A percentile compares a stretch with the other conserved stretches of the same genome.
Conservation (phyloP, 2,113 vertebrate species). For the Megaptera novaeangliae region DNA sequence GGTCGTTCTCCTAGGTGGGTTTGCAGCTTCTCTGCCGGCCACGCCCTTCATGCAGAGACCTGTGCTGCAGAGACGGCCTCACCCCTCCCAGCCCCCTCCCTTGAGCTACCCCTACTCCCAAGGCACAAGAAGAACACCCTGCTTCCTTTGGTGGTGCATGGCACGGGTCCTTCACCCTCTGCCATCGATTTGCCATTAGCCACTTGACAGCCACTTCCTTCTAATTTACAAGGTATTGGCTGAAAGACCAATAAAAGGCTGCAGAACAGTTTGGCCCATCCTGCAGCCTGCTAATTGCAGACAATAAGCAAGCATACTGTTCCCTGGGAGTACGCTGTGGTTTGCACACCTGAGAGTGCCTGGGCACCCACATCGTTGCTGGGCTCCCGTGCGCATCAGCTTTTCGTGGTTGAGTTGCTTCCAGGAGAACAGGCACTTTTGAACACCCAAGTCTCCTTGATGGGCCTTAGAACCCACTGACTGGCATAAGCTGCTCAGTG, state of each 20-base stretch:
- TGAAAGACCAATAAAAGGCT: background rate
- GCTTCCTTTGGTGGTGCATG: fast-evolving
- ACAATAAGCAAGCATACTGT: background rate
- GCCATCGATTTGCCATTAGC: background rate
- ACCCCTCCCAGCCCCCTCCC: background rate
- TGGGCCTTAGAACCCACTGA: background rate
- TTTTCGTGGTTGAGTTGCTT: background rate
- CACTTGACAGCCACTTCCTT: background rate
- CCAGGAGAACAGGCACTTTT: fast-evolving
- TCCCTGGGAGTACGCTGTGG: background rate
- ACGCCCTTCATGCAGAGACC: background rate
- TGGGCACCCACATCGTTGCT: fast-evolving
- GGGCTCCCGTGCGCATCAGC: fast-evolving
- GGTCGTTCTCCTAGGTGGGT: background rate
- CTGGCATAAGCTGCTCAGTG: background rate
- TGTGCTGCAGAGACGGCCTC: background rate
- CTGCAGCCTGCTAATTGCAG: background rate
- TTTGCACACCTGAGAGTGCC: fast-evolving
- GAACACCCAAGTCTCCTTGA: background rate
- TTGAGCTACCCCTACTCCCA: background rate
- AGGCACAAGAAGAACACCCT: background rate
- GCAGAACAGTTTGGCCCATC: background rate
- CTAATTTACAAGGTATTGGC: background rate
- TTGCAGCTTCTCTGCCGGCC: background rate
- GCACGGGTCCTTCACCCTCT: background rate